phyloP scores from a whole-genome alignment of 30 jellyfish, hydroid and myxozoan species.

The Cassiopea andromeda region DNA sequence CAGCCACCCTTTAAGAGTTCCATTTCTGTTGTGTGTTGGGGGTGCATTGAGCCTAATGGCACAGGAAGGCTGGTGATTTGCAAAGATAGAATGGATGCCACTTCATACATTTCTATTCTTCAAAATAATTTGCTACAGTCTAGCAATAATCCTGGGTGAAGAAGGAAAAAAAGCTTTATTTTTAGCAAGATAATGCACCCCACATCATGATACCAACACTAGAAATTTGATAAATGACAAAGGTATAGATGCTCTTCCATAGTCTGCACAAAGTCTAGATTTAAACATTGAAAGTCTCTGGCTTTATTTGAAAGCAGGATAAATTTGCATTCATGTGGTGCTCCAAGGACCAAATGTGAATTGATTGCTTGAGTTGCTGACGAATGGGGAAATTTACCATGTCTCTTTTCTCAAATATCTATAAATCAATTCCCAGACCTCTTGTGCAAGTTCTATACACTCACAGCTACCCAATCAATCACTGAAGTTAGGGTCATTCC shows the following conservation, averaged over 20 bases:
- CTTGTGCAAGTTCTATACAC: not conserved
- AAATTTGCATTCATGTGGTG: not conserved
- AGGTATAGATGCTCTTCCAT: conserved; percentile 14
- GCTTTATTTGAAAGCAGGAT: conserved; percentile 10
- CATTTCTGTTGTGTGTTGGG: conserved; percentile 6
- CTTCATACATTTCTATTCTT: not conserved
- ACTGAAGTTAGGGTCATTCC: no score
- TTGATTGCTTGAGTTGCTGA: not conserved
- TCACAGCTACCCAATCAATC: conserved; percentile 28
- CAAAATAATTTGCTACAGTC: conserved; percentile 1
- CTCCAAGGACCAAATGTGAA: conserved; percentile 16
- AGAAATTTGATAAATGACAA: not conserved
- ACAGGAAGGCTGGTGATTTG: conserved; percentile 17
- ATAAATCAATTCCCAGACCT: conserved; percentile 3
- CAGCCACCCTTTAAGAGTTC: conserved; percentile 22
- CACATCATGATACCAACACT: not conserved
- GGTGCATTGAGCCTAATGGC: conserved; percentile 48
- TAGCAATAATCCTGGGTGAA: conserved; percentile 3
- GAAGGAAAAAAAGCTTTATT: not conserved
- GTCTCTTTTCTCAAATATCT: not conserved
- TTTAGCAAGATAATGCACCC: not conserved
- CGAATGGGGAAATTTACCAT: not conserved
- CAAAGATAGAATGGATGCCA: conserved; percentile 10
- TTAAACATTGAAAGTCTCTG: conserved; percentile 30
- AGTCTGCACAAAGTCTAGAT: conserved; percentile 47